Conservation (phyloP, 2,888 invertebrate genomes). For the Chloromyia formosa region DNA sequence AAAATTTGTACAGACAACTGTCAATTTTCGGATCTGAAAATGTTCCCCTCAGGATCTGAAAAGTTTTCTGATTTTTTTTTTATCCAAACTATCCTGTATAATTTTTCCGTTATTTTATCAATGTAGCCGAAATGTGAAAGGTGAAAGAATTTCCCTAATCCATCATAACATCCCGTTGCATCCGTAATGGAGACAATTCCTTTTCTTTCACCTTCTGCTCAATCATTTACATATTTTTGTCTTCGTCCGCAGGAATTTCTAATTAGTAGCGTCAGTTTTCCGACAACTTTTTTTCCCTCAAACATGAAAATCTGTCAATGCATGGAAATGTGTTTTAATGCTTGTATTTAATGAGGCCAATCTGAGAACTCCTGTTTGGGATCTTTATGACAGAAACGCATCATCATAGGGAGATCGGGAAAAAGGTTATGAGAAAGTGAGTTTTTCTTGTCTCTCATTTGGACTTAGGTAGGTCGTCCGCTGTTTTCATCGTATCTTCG, state of each 20-base stretch:
- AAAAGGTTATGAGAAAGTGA: slow-evolving; percentile 8
- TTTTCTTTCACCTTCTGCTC: background rate
- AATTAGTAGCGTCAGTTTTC: slow-evolving; percentile 9
- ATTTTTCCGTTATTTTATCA: no score
- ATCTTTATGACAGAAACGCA: background rate
- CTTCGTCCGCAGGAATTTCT: background rate
- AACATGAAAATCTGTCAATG: background rate
- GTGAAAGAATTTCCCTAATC: no score
- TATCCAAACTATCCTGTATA: no score
- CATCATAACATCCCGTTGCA: no score
- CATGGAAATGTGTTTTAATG: background rate
- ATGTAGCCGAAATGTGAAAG: no score
- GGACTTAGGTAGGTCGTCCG: background rate
- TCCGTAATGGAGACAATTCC: background rate
- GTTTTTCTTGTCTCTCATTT: background rate
- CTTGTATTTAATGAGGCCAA: slow-evolving; percentile 9
- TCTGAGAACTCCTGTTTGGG: background rate
- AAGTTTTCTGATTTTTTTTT: no score
- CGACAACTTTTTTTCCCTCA: background rate
- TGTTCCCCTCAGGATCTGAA: no score
- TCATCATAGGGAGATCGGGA: background rate
- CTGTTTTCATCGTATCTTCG: background rate
- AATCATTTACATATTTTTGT: background rate
- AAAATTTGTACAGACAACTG: no score
- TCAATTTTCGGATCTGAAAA: no score